phyloP scores from a whole-genome alignment of 2,113 vertebrate genomes.

The Cathartes aura region DNA sequence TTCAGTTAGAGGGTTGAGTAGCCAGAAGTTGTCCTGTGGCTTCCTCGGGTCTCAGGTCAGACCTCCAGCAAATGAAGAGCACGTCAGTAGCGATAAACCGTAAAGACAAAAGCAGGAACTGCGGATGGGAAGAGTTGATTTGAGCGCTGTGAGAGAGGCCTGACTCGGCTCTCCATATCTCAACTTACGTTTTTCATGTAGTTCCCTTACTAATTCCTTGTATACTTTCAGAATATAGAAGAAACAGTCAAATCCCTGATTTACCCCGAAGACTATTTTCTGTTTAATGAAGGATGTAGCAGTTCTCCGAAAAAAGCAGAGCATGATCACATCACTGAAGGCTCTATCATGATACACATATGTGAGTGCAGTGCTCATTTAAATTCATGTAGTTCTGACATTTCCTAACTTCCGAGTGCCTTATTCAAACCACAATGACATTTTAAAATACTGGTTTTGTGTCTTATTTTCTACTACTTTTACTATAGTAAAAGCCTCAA shows the following conservation, averaged over 20 bases:
- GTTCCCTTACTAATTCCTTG: background rate
- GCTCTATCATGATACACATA: background rate
- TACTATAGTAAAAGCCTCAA: background rate
- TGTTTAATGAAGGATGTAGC: background rate
- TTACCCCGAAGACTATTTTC: background rate
- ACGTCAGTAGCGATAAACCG: fast-evolving
- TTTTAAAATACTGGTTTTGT: background rate
- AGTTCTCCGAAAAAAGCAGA: background rate
- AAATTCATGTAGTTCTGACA: background rate
- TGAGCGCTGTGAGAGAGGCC: background rate
- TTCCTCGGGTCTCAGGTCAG: background rate
- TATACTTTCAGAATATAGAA: background rate
- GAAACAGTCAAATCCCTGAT: background rate
- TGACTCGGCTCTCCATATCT: background rate
- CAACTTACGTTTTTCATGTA: background rate
- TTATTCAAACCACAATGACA: background rate
- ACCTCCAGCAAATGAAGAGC: background rate
- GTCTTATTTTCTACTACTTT: background rate
- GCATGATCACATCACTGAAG: background rate
- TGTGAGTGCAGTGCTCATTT: background rate
- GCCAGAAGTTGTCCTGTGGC: background rate
- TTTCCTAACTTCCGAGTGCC: background rate
- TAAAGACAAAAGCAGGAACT: background rate
- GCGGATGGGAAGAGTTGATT: background rate
- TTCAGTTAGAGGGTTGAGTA: background rate